These are phyloP conservation scores for Halcyon chelicuti DNA, from an alignment of 2,797 vertebrate genomes.

Conservation along the genomic window DNA sequence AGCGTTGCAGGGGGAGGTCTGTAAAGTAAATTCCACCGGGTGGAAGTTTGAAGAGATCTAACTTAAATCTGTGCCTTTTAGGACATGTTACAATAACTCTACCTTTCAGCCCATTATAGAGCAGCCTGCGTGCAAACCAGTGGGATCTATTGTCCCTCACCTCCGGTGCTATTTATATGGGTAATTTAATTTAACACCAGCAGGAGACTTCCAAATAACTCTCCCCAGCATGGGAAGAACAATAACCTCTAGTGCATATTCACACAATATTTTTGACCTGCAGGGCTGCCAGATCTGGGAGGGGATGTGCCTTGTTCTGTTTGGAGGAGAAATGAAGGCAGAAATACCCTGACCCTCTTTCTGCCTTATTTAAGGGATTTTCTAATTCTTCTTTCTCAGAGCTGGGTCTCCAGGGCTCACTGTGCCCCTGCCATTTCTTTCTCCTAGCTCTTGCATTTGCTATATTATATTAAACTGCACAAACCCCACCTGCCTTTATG, in stretches of 20 bases:
- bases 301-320: not conserved
- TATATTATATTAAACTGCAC: not conserved
- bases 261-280: constrained; percentile 38
- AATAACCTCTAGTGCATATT: constrained; percentile 49
- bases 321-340: not conserved
- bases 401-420: not conserved
- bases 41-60: not conserved
- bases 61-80: constrained; percentile 9
- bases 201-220: constrained; percentile 64
- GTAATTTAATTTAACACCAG: constrained; percentile 67
- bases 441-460: not conserved
- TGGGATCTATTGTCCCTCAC: constrained; percentile 40
- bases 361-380: not conserved
- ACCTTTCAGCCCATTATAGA: not conserved
- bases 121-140: constrained; percentile 13
- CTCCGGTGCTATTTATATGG: constrained; percentile 55
- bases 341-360: not conserved
- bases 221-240: constrained; percentile 45
- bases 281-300: not conserved
- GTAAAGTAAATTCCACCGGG: not conserved
- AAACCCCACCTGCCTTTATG: not conserved
- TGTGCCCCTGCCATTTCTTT: not conserved
- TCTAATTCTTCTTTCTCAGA: not conserved
- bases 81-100: not conserved
- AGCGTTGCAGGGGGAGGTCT: not conserved